A percentile compares a stretch with the other conserved stretches of the same genome.
Conservation (phyloP, 2,888 invertebrate genomes). For the Seira ritae region DNA sequence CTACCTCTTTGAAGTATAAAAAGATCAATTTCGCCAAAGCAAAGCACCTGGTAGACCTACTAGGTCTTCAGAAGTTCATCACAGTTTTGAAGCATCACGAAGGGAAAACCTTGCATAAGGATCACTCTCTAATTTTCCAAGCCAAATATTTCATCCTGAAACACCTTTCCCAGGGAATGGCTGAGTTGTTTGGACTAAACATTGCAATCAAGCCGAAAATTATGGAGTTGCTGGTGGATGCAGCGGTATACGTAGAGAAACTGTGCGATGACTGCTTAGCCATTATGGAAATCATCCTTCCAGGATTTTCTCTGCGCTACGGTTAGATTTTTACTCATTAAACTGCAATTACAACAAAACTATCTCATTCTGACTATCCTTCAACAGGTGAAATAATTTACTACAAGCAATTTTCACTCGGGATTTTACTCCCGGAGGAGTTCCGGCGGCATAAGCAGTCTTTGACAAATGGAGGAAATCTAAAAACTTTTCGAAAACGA, state of each 20-base stretch:
- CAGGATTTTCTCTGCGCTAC: conserved; percentile 42
- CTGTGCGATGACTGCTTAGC: conserved; percentile 52
- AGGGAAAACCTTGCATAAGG: conserved; percentile 41
- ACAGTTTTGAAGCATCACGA: conserved; percentile 47
- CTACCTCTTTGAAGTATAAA: conserved; percentile 23
- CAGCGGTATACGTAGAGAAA: conserved; percentile 32
- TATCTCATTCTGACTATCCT: no score
- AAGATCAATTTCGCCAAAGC: conserved; percentile 36
- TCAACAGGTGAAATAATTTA: conserved; percentile 50
- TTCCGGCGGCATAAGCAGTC: conserved; percentile 31
- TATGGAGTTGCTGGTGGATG: conserved; percentile 37
- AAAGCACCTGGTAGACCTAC: conserved; percentile 34
- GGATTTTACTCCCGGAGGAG: conserved; percentile 36
- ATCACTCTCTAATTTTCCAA: conserved; percentile 50
- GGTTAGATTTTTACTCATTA: conserved; percentile 31
- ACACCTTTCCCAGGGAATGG: conserved; percentile 33
- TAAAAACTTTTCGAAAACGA: conserved; percentile 1
- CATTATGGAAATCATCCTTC: conserved; percentile 27
- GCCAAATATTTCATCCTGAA: conserved; percentile 46
- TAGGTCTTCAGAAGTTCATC: conserved; percentile 46
- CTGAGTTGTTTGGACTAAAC: conserved; percentile 45
- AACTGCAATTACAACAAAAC: neutral
- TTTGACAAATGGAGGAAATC: conserved; percentile 9
- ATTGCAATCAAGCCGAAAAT: conserved; percentile 31
- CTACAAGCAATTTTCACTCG: conserved; percentile 52